Base-by-base conservation (phyloP, 92 coral and sea anemone genomes). In the Galaxea fascicularis region DNA sequence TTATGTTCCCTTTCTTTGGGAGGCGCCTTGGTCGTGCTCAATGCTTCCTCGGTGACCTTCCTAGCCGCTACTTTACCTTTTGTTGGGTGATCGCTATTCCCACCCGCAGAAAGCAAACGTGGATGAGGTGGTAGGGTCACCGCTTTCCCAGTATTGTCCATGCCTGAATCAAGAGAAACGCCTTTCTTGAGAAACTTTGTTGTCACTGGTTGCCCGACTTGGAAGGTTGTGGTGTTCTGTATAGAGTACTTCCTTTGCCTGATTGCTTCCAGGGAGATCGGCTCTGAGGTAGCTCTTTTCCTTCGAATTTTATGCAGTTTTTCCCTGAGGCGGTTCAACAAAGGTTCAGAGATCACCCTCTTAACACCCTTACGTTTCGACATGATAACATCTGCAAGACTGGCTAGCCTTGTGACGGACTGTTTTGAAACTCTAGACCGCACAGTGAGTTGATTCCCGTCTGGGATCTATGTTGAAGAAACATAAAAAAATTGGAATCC, bases 291-390 rank as follows among this genome's bases (percentile, higher is more conserved):
- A 8, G 98, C 87, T 53, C 98, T 77, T 64, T 88, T 88, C 21
- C 76, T 85, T 74, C 90, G 87, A 26, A 89, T 91, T 79, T 81
- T 94, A 22, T 85, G 80, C 28, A 94, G 85, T 53, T 86, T 94
- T 44, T 91, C 88, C 53, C 92, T 89, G 56, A 94, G 93, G 52
- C 77, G 88, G 69, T 88, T 89, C 47, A 94, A 66, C 8, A 94
- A 73, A 41, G 98, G 98, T 47, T 94, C 98, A 26, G 98, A 89
- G 59, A 89, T 80, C 0, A 80, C 85, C 24, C 81, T 82, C 24
- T 27, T 76, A 14, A 64, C 20, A 6, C 44, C 66, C 67, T 45
- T 62, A 8, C 21, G 29, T 28, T n/a, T 47, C 27, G 30, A 18
- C 45, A 63, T 6, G 6, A 49, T 82, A 56, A 53, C 81, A 52